Evolutionary conservation across 1,140 invertebrate genomes (phyloP), one percentile per base, ranked within the genome.

Genomic region (Plodia interpunctella): DNA sequence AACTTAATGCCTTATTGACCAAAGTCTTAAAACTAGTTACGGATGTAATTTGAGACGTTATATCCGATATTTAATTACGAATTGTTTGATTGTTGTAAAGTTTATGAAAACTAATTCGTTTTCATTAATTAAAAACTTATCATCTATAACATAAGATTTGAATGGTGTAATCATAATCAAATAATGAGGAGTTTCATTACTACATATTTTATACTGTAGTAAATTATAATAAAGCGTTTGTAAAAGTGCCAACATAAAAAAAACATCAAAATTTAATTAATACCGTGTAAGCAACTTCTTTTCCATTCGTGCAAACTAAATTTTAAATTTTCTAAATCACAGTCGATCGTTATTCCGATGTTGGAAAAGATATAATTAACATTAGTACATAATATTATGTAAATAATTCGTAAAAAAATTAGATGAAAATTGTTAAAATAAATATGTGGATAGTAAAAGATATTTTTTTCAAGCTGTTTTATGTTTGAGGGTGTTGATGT

Each of bases 1-100:
- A 87, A 88, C 86, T 88, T 88, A 88, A 88, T 88, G 86, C 86
- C 86, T 88, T 88, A 88, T 85, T 88, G 86, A 88, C 86, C 86
- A 88, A 88, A 84, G 84, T 87, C 83, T 87, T 86, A 87, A 88
- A 86, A 86, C 83, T 88, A 88, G 83, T 86, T 86, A 78, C 71
- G 76, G 81, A 79, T 85, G 65, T 77, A 72, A 83, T 80, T 79
- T 20, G 74, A 71, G 72, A 70, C 72, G 76, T 86, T 80, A 81
- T 81, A 76, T 81, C 85, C 75, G 60, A 79, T 80, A 74, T 64
- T 78, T 74, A 73, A 81, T n/a, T 80, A 84, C 73, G 67, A 73
- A 83, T 80, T 87, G 83, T 86, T 88, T 87, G 63, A 87, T 81
- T 78, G 75, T 86, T 87, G 76, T 84, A 85, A 87, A 84, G 76